phyloP scores from a whole-genome alignment of 2,113 vertebrate species.

The Gobio gobio region DNA sequence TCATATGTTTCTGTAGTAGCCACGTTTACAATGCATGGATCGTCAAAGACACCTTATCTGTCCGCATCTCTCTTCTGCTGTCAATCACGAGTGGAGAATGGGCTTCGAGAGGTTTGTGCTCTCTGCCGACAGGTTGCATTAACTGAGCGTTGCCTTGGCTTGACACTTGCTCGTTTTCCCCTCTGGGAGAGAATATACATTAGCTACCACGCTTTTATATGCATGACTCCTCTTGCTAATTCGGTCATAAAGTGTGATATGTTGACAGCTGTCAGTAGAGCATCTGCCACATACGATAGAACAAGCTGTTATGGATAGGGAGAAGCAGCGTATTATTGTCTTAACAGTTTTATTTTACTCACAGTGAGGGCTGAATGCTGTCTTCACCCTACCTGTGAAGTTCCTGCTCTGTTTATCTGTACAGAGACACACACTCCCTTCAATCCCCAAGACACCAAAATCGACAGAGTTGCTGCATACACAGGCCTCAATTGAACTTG shows the following conservation, averaged over 20 bases:
- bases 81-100: slow-evolving; percentile 1
- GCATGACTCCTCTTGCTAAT: slow-evolving; percentile 32
- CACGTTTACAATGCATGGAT: not conserved
- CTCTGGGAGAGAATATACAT: slow-evolving; percentile 38
- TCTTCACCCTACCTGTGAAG: slow-evolving; percentile 12
- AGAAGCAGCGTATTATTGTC: slow-evolving; percentile 4
- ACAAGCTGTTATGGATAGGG: not conserved
- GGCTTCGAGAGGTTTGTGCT: slow-evolving; percentile 19
- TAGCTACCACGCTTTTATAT: slow-evolving; percentile 1
- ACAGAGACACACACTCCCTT: not conserved
- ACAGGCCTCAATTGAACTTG: not conserved
- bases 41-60: not conserved
- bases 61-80: slow-evolving; percentile 8
- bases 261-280: slow-evolving; percentile 42
- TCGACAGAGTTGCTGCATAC: not conserved
- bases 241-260: slow-evolving; percentile 29
- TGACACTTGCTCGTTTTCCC: slow-evolving; percentile 20
- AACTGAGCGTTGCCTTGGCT: not conserved
- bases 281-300: slow-evolving; percentile 12
- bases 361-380: not conserved
- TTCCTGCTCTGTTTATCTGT: slow-evolving; percentile 18
- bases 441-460: slow-evolving; percentile 15
- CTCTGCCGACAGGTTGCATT: slow-evolving; percentile 36
- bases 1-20: not conserved
- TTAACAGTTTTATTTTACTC: slow-evolving; percentile 29